A percentile compares a stretch with the other conserved stretches of the same genome.
Evolutionary conservation across 2,113 vertebrate genomes (phyloP).

Genomic region (Lipotes vexillifer): DNA sequence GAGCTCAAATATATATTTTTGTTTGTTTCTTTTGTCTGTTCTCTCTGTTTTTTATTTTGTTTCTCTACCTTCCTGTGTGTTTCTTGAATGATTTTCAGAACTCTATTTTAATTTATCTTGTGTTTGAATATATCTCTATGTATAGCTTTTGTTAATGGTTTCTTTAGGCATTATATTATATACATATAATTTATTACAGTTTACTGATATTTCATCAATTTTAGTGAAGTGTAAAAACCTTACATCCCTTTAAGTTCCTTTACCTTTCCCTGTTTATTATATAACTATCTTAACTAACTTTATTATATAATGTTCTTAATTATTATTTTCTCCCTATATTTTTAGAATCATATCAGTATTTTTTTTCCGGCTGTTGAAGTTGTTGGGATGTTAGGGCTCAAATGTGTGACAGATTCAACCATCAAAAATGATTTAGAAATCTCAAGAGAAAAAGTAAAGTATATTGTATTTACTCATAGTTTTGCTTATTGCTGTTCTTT

Average conservation of each 20-base stretch:
- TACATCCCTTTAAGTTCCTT: background rate
- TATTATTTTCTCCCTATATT: background rate
- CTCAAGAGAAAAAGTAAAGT: background rate
- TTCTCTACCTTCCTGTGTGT: background rate
- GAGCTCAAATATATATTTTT: background rate
- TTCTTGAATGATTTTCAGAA: background rate
- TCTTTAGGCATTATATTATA: background rate
- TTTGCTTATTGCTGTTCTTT: background rate
- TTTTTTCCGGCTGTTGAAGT: background rate
- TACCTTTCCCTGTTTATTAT: background rate
- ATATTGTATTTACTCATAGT: background rate
- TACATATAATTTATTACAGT: background rate
- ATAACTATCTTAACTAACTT: background rate
- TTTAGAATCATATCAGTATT: background rate
- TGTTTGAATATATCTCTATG: background rate
- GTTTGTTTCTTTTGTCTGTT: background rate
- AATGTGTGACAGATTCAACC: background rate
- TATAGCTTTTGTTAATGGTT: background rate
- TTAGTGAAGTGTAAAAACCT: background rate
- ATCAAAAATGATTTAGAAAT: background rate
- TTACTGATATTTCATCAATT: background rate
- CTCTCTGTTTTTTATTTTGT: background rate
- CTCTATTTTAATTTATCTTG: background rate
- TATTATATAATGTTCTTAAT: background rate
- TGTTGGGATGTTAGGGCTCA: background rate